phyloP scores from a whole-genome alignment of 2,888 invertebrate species.

The Thera obeliscata region DNA sequence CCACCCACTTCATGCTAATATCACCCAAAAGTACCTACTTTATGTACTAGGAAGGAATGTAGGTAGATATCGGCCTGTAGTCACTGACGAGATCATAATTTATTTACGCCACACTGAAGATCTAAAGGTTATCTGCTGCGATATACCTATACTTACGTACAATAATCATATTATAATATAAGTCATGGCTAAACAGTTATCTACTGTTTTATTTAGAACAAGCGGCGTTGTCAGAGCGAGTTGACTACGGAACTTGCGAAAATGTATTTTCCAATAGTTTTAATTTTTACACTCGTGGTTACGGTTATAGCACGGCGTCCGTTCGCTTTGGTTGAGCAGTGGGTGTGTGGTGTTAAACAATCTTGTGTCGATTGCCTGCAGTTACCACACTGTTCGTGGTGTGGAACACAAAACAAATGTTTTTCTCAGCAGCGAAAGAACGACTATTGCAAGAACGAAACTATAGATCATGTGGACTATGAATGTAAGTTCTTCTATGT shows the following conservation, averaged over 20 bases:
- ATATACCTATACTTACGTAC: constrained; percentile 50
- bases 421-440: constrained; percentile 59
- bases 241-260: constrained; percentile 15
- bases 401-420: constrained; percentile 63
- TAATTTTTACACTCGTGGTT: constrained; percentile 36
- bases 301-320: constrained; percentile 44
- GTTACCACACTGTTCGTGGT: constrained; percentile 75
- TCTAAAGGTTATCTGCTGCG: constrained; percentile 72
- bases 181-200: constrained; percentile 68
- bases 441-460: constrained; percentile 60
- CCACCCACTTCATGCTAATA: too few relatives aligned
- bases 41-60: too few relatives aligned
- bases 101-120: constrained; percentile 52
- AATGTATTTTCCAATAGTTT: constrained; percentile 44
- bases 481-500: constrained; percentile 65
- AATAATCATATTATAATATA: constrained; percentile 40
- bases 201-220: constrained; percentile 39
- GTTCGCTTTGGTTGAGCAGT: constrained; percentile 60
- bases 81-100: constrained; percentile 19
- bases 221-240: constrained; percentile 21
- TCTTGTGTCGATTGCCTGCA: constrained; percentile 69
- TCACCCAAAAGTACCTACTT: too few relatives aligned
- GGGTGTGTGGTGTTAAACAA: constrained; percentile 69
- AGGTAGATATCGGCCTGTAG: too few relatives aligned
- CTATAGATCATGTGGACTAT: constrained; percentile 58